Conservation (phyloP, 1,140 invertebrate species). For the Drosophila pachea region DNA sequence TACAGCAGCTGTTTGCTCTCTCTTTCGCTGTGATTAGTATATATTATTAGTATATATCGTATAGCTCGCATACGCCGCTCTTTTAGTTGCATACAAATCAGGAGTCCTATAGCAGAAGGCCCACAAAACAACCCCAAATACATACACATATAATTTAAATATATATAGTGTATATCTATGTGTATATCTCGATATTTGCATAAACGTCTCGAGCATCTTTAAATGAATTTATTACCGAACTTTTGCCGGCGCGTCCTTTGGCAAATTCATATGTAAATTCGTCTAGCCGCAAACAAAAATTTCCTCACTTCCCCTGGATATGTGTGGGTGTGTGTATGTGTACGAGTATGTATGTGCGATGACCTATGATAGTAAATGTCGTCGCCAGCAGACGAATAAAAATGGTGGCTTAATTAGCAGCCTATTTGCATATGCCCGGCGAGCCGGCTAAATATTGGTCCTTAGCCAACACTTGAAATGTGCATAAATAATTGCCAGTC, state of each 20-base stretch:
- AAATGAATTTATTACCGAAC: slow-evolving; percentile 70
- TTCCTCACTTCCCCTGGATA: background rate
- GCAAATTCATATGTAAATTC: slow-evolving; percentile 57
- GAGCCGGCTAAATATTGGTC: slow-evolving; percentile 21
- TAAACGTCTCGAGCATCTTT: slow-evolving; percentile 60
- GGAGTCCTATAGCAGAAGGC: background rate
- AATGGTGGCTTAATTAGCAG: slow-evolving; percentile 66
- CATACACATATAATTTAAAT: slow-evolving; percentile 1
- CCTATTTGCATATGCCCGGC: slow-evolving; percentile 53
- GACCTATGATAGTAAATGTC: slow-evolving; percentile 21
- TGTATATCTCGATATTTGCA: slow-evolving; percentile 44
- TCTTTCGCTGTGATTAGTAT: background rate
- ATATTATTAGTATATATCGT: too few relatives aligned
- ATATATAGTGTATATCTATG: background rate
- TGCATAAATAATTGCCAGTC: slow-evolving; percentile 23
- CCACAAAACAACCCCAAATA: background rate
- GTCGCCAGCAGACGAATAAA: slow-evolving; percentile 42
- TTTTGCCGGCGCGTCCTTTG: slow-evolving; percentile 31
- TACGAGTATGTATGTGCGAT: background rate
- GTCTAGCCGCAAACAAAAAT: slow-evolving; percentile 8
- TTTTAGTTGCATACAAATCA: slow-evolving; percentile 21
- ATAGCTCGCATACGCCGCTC: slow-evolving; percentile 4
- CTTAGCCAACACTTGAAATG: slow-evolving; percentile 7
- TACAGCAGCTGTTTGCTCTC: slow-evolving; percentile 20
- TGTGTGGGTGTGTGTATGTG: slow-evolving; percentile 7